Evolutionary conservation across 2,797 vertebrate species (phyloP).

Genomic region (Neosilurus mollespiculum): DNA sequence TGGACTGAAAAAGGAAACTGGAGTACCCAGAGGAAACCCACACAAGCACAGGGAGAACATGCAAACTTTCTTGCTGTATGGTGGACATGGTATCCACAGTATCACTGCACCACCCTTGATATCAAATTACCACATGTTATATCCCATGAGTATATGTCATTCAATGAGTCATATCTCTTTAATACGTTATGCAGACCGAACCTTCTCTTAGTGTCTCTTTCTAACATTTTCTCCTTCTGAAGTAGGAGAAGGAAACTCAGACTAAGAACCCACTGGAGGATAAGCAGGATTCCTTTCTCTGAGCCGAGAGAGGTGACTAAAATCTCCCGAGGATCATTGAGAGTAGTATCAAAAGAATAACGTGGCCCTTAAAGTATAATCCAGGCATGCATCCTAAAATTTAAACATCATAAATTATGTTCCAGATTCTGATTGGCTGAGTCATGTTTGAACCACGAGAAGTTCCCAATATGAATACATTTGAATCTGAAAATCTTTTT

Average conservation of each 20-base stretch:
- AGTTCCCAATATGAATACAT: background rate
- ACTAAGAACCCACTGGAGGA: constrained; percentile 24
- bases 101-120: too few species aligned
- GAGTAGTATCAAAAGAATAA: background rate
- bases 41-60: too few species aligned
- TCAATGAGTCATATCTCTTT: background rate
- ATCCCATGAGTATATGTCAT: too few species aligned
- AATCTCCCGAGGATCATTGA: background rate
- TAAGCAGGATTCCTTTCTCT: constrained; percentile 51
- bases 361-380: background rate
- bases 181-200: constrained; percentile 5
- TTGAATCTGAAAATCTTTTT: too few species aligned
- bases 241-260: background rate
- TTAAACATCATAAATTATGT: background rate
- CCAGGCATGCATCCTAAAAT: background rate
- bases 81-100: too few species aligned
- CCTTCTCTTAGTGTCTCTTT: background rate
- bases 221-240: background rate
- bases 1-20: too few species aligned
- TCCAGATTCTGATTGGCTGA: background rate
- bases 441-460: too few species aligned
- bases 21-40: too few species aligned
- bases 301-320: background rate
- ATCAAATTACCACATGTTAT: too few species aligned
- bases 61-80: too few species aligned